A percentile compares a stretch with the other conserved stretches of the same genome.
Conservation (phyloP, 1,140 invertebrate genomes). For the Drosophila auraria region DNA sequence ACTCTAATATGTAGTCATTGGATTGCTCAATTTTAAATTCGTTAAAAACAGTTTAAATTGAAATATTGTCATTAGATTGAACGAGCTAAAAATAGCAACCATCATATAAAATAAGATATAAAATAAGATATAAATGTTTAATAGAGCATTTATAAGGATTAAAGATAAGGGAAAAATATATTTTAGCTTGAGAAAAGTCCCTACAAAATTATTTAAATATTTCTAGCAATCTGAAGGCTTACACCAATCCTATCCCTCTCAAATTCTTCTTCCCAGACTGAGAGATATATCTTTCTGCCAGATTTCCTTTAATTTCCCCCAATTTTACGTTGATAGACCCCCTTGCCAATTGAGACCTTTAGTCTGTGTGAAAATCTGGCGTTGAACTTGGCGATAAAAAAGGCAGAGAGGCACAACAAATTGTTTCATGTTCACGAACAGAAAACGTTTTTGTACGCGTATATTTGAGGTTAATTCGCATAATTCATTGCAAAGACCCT, state of each 20-base stretch:
- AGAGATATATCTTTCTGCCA: no score
- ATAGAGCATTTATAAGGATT: no score
- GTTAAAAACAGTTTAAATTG: background rate
- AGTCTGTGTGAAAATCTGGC: background rate
- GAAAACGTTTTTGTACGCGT: constrained; percentile 49
- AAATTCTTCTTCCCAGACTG: background rate
- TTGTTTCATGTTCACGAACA: constrained; percentile 68
- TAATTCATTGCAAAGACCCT: constrained; percentile 84
- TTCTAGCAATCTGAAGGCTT: background rate
- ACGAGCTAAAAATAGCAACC: no score
- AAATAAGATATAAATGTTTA: background rate
- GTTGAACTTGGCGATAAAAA: constrained; percentile 55
- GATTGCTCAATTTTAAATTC: background rate
- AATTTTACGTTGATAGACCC: background rate
- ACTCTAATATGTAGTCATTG: background rate
- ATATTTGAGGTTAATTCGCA: constrained; percentile 81
- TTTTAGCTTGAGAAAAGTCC: background rate
- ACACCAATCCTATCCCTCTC: background rate
- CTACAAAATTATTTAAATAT: background rate
- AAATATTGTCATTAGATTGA: background rate
- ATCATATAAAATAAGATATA: no score
- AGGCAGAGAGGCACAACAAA: constrained; percentile 17
- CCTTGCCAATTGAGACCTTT: constrained; percentile 18
- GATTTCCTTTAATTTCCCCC: background rate
- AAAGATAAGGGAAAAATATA: no score